Conservation (phyloP, 2,113 vertebrate species). For the Mustelus asterias region DNA sequence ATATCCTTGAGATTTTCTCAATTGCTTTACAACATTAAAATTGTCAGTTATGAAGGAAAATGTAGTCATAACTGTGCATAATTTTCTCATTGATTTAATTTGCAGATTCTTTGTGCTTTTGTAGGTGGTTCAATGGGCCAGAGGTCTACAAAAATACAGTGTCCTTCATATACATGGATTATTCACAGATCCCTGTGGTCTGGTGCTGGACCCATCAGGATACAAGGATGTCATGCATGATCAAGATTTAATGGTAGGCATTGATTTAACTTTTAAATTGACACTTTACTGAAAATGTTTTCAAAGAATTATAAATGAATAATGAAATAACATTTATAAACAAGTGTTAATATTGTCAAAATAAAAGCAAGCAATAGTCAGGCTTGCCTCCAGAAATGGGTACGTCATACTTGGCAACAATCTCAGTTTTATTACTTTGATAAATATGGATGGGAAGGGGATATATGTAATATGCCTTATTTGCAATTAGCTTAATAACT, state of each 20-base stretch:
- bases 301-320: neutral
- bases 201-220: slow-evolving; percentile 58
- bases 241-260: slow-evolving; percentile 60
- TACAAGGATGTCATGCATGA: slow-evolving; percentile 64
- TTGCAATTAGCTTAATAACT: neutral
- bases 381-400: neutral
- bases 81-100: neutral
- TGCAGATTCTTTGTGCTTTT: neutral
- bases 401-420: neutral
- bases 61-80: neutral
- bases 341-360: neutral
- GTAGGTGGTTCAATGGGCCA: slow-evolving; percentile 61
- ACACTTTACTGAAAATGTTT: neutral
- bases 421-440: neutral
- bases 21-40: neutral
- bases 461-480: neutral
- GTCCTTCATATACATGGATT: slow-evolving; percentile 62
- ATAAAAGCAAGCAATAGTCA: neutral
- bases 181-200: slow-evolving; percentile 61
- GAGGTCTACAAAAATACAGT: slow-evolving; percentile 51
- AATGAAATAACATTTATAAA: neutral
- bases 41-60: neutral
- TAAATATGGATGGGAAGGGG: neutral
- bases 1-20: neutral
- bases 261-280: neutral